Evolutionary conservation across 2,888 invertebrate species (phyloP), one percentile per base, ranked within the genome.

Genomic region (Xestoiulus laeticollis): DNA sequence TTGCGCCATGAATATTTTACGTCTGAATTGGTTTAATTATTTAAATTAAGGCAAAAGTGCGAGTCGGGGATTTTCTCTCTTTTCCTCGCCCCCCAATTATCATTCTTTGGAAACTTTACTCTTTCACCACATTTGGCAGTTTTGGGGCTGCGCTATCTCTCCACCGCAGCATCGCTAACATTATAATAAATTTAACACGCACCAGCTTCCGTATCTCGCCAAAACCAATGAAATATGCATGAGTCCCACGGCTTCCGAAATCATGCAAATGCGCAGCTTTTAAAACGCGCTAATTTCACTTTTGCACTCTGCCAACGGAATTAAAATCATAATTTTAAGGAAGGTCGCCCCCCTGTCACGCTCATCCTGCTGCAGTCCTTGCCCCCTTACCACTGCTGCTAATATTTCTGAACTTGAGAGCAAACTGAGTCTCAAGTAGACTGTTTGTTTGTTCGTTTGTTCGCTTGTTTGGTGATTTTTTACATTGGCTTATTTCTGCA

Each of bases 181-280:
- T 68, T 68, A 68, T 68, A 68, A 68, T 68, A 68, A 68, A 68
- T 68, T 68, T 68, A 68, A 68, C 68, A 68, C 68, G 68, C 68
- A 10, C 22, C n/a, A 5, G 68, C 22, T 68, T 19, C 68, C 26
- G 22, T 68, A 19, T 48, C 48, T 48, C 12, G 48, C n/a, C n/a
- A n/a, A n/a, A 1, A 6, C 68, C 8, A 43, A 59, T 59, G 12
- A 59, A 59, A 59, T 59, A 59, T 59, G 1, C n/a, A 59, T 59
- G 59, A 19, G 22, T 59, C 59, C 59, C n/a, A n/a, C n/a, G 59
- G 59, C 59, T 68, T 68, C 6, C 10, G 8, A 22, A 68, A 68
- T 68, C 68, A 68, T 68, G 59, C 4, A 59, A 59, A 68, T 68
- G 68, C 26, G 43, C n/a, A 43, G 43, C 43, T 10, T 5, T 10